Evolutionary conservation across 2,888 invertebrate species (phyloP).

Genomic region (Cheilosia pagana): DNA sequence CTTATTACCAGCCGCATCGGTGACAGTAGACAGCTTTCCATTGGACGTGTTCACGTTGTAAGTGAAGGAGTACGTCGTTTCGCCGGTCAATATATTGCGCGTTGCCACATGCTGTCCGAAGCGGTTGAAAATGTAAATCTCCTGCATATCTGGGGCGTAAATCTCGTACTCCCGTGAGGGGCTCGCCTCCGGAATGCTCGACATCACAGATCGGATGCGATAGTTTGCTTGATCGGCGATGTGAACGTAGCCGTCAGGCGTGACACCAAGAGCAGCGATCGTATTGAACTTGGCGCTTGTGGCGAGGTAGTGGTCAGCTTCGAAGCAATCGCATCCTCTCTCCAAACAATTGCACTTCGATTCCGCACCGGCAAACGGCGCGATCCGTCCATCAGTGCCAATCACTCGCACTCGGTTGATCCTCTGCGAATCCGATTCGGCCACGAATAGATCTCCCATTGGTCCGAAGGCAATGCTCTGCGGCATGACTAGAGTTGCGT

Average conservation of each 20-base stretch:
- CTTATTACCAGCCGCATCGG: slow-evolving; percentile 96
- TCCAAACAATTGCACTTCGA: slow-evolving; percentile 97
- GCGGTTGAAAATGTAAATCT: slow-evolving; percentile 95
- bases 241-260: slow-evolving; percentile 96
- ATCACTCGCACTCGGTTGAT: slow-evolving; percentile 96
- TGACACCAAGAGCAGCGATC: slow-evolving; percentile 95
- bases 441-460: slow-evolving; percentile 95
- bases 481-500: slow-evolving; percentile 95
- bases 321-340: slow-evolving; percentile 95
- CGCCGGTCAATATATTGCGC: slow-evolving; percentile 96
- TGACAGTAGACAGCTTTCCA: slow-evolving; percentile 96
- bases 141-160: slow-evolving; percentile 97
- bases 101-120: slow-evolving; percentile 98
- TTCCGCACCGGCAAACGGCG: slow-evolving; percentile 96
- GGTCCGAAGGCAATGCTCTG: slow-evolving; percentile 97
- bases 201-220: slow-evolving; percentile 93
- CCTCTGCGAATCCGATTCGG: slow-evolving; percentile 97
- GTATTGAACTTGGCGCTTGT: slow-evolving; percentile 97
- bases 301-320: slow-evolving; percentile 95
- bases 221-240: slow-evolving; percentile 98
- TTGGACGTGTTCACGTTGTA: slow-evolving; percentile 98
- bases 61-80: slow-evolving; percentile 95
- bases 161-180: slow-evolving; percentile 95
- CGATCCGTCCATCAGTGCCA: slow-evolving; percentile 96
- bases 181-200: slow-evolving; percentile 94